phyloP scores from a whole-genome alignment of 1,140 invertebrate species.

The Drosophila sucinea region DNA sequence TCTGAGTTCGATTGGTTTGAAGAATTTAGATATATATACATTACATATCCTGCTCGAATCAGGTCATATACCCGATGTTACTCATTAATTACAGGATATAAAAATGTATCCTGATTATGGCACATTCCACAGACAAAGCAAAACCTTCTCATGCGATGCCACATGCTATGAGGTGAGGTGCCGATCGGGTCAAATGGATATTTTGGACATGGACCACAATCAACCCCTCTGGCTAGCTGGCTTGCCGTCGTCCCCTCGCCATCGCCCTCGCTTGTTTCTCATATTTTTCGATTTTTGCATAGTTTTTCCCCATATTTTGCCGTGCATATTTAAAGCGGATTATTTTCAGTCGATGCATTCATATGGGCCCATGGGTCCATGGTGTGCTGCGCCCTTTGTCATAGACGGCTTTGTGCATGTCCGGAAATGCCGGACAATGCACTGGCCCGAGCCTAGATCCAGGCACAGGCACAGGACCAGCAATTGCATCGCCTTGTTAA shows the following conservation, averaged over 20 bases:
- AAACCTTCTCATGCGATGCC: not conserved
- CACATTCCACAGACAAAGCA: slow-evolving; percentile 17
- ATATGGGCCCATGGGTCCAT: slow-evolving; percentile 49
- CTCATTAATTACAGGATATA: not conserved
- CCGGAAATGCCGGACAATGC: slow-evolving; percentile 71
- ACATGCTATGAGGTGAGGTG: slow-evolving; percentile 32
- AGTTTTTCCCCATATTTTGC: slow-evolving; percentile 63
- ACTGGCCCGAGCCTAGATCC: slow-evolving; percentile 1
- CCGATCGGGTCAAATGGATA: slow-evolving; percentile 63
- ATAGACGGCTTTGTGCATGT: slow-evolving; percentile 22
- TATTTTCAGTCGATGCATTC: slow-evolving; percentile 55
- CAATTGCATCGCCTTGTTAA: slow-evolving; percentile 75
- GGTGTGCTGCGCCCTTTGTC: slow-evolving; percentile 17
- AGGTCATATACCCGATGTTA: not conserved
- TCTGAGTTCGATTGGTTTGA: too few species aligned
- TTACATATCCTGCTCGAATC: too few species aligned
- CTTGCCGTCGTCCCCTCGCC: slow-evolving; percentile 2
- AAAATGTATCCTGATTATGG: slow-evolving; percentile 28
- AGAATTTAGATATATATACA: too few species aligned
- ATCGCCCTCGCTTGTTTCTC: slow-evolving; percentile 22
- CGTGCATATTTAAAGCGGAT: slow-evolving; percentile 73
- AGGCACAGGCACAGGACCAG: slow-evolving; percentile 14
- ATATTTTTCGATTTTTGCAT: slow-evolving; percentile 40
- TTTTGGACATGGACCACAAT: slow-evolving; percentile 35
- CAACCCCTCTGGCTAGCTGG: slow-evolving; percentile 4